These are phyloP conservation scores for Genyomyrus donnyi DNA, from an alignment of 2,113 vertebrate genomes.

Conservation along the genomic window DNA sequence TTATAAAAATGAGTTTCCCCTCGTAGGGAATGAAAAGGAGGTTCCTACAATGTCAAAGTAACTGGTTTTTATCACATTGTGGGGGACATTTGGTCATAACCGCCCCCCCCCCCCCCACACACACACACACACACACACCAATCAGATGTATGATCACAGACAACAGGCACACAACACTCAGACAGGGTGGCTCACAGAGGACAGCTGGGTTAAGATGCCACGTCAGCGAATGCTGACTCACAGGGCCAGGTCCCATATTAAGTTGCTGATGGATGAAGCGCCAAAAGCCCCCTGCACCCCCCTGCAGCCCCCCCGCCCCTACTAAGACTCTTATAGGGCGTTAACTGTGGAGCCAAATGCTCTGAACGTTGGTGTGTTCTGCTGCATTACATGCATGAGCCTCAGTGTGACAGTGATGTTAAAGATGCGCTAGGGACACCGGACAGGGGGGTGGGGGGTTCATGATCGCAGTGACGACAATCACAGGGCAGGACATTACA, in stretches of 20 bases:
- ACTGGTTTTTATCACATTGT: too few relatives aligned
- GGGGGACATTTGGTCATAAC: too few relatives aligned
- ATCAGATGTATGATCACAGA: not conserved
- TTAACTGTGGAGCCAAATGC: constrained; percentile 35
- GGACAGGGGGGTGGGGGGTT: not conserved
- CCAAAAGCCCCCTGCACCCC: not conserved
- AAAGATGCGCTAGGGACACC: not conserved
- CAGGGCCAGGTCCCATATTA: not conserved
- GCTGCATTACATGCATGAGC: constrained; percentile 13
- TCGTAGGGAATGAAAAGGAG: too few relatives aligned
- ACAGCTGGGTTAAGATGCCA: not conserved
- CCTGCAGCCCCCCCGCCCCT: not conserved
- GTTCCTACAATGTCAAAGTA: too few relatives aligned
- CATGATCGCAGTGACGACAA: too few relatives aligned
- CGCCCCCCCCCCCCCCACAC: too few relatives aligned
- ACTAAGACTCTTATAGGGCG: constrained; percentile 16
- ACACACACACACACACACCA: not conserved
- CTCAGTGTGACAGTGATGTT: constrained; percentile 29
- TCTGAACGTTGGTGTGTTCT: constrained; percentile 28
- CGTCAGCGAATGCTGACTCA: not conserved
- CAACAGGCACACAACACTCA: not conserved
- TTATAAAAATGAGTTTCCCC: too few relatives aligned
- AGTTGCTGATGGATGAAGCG: not conserved
- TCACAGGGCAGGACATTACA: not conserved
- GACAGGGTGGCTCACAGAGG: not conserved